Evolutionary conservation across 2,113 vertebrate genomes (phyloP).

Genomic region (Myiozetetes cayanensis): DNA sequence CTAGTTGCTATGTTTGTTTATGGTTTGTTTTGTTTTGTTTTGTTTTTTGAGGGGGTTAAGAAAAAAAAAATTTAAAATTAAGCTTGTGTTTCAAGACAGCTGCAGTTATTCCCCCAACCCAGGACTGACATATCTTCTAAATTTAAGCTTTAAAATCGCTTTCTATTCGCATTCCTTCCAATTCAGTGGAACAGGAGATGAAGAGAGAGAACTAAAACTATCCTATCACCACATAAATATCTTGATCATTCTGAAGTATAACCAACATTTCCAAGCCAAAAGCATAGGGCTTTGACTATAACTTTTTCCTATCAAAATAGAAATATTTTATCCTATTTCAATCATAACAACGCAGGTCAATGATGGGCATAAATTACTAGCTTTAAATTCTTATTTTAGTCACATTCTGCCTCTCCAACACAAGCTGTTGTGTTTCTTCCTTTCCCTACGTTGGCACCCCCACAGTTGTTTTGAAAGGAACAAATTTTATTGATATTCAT

Average conservation of each 20-base stretch:
- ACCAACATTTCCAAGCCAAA: not conserved
- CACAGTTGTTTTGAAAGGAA: not conserved
- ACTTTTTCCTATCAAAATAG: not conserved
- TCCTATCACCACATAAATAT: not conserved
- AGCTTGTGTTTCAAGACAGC: not conserved
- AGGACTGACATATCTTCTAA: not conserved
- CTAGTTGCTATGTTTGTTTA: not conserved
- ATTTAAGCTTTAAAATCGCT: not conserved
- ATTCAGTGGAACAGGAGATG: not conserved
- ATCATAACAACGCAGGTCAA: not conserved
- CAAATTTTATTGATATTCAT: not conserved
- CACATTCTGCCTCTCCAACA: not conserved
- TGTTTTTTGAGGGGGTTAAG: not conserved
- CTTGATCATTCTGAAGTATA: not conserved
- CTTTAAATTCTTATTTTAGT: not conserved
- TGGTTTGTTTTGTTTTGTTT: too few relatives aligned
- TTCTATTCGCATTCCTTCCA: not conserved
- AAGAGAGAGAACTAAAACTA: not conserved
- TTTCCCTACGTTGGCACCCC: fast-evolving
- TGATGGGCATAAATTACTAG: not conserved
- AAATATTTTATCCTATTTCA: not conserved
- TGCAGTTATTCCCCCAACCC: not conserved
- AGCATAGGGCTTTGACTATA: not conserved
- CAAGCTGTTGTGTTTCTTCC: not conserved
- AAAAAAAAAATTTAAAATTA: not conserved